Conservation (phyloP, 2,888 invertebrate genomes). For the Amphipyra tragopoginis region DNA sequence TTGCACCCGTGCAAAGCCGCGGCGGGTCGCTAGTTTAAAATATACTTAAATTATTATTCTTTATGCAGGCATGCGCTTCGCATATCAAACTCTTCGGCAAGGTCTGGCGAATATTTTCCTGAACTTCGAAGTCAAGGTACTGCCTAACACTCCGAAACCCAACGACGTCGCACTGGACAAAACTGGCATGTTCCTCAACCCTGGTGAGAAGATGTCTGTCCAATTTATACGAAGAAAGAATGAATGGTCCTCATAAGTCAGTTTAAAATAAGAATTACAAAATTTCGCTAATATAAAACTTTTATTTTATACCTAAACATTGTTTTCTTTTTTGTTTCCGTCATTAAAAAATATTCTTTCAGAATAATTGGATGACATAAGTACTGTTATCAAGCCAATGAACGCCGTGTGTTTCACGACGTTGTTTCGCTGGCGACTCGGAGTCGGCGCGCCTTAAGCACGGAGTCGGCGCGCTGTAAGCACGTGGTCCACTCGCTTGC, state of each 20-base stretch:
- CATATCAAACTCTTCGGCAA: constrained; percentile 56
- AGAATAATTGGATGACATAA: too few species aligned
- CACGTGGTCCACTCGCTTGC: too few species aligned
- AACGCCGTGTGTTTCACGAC: too few species aligned
- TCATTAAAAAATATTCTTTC: too few species aligned
- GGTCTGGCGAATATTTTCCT: constrained; percentile 57
- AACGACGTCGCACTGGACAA: constrained; percentile 51
- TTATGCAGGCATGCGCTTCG: constrained; percentile 66
- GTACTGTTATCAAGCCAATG: too few species aligned
- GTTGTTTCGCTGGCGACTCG: too few species aligned
- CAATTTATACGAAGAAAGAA: constrained; percentile 48
- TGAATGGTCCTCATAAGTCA: constrained; percentile 15
- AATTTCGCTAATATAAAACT: too few species aligned
- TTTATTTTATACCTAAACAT: too few species aligned
- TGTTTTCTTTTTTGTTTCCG: too few species aligned
- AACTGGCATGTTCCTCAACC: constrained; percentile 58
- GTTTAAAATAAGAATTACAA: background rate
- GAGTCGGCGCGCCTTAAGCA: too few species aligned
- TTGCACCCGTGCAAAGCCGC: too few species aligned
- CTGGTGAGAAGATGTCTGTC: constrained; percentile 54
- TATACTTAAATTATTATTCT: background rate
- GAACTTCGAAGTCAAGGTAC: constrained; percentile 55
- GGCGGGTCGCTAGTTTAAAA: background rate
- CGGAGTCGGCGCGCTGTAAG: too few species aligned
- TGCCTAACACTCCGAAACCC: constrained; percentile 51